These are phyloP conservation scores for Erpornis zantholeuca DNA, from an alignment of 2,113 vertebrate species.

Conservation along the genomic window DNA sequence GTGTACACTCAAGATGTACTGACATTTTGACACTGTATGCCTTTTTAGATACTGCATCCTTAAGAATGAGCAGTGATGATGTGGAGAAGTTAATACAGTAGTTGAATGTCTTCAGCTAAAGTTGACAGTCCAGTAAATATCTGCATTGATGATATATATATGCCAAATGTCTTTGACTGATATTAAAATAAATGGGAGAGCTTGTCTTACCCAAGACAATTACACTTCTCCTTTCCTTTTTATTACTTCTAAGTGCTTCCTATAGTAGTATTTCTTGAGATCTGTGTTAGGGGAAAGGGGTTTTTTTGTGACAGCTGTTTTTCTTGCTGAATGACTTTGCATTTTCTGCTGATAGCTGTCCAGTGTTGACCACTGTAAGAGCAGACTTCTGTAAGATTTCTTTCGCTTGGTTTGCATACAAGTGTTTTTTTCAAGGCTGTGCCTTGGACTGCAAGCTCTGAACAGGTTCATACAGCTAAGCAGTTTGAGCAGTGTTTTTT, in stretches of 20 bases:
- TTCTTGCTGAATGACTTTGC: neutral
- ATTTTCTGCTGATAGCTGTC: constrained; percentile 49
- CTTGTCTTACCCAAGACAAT: neutral
- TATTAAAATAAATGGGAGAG: neutral
- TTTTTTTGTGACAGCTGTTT: constrained; percentile 34
- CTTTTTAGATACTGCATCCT: neutral
- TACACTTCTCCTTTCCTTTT: neutral
- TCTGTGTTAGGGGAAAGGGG: neutral
- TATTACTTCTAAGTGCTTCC: neutral
- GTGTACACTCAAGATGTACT: neutral
- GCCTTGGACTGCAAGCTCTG: neutral
- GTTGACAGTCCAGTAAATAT: neutral
- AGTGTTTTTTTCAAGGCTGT: neutral
- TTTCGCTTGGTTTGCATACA: neutral
- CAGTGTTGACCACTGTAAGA: constrained; percentile 10
- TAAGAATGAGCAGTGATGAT: neutral
- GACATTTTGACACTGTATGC: neutral
- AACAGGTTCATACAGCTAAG: neutral
- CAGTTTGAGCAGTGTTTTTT: neutral
- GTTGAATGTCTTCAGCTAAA: neutral
- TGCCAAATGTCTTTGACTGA: neutral
- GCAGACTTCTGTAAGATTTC: neutral
- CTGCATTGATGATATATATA: neutral
- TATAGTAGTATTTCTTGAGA: neutral
- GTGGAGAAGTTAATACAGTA: neutral